These are phyloP conservation scores for Sitta carolinensis DNA, from an alignment of 2,797 vertebrate species.

Conservation along the genomic window DNA sequence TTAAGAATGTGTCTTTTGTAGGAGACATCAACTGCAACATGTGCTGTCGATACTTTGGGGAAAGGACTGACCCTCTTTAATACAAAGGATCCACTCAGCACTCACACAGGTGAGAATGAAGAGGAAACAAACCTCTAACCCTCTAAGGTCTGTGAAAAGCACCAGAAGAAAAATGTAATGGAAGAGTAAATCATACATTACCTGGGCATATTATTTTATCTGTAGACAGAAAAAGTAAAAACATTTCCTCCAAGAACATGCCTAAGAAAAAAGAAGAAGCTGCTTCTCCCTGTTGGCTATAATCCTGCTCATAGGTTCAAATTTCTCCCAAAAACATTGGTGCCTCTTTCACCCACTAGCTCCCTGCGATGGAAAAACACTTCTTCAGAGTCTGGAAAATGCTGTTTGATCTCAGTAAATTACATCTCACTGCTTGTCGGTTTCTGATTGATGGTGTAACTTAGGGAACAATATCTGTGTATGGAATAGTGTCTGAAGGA, in stretches of 20 bases:
- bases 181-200: background rate
- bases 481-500: conserved; percentile 61
- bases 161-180: background rate
- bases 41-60: background rate
- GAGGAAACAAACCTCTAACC: background rate
- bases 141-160: background rate
- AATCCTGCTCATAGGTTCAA: background rate
- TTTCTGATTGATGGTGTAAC: conserved; percentile 70
- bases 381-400: conserved; percentile 67
- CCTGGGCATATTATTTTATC: background rate
- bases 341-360: conserved; percentile 16
- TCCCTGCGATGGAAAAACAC: conserved; percentile 67
- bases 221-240: background rate
- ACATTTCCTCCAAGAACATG: background rate
- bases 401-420: conserved; percentile 68
- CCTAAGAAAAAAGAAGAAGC: background rate
- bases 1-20: background rate
- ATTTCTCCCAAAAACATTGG: conserved; percentile 23
- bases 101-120: background rate
- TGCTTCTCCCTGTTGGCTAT: background rate
- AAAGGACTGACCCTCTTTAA: background rate
- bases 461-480: conserved; percentile 74
- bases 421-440: conserved; percentile 69
- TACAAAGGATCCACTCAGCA: background rate
- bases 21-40: background rate